Conservation (phyloP, 2,888 invertebrate genomes). For the Ectemnius cavifrons region DNA sequence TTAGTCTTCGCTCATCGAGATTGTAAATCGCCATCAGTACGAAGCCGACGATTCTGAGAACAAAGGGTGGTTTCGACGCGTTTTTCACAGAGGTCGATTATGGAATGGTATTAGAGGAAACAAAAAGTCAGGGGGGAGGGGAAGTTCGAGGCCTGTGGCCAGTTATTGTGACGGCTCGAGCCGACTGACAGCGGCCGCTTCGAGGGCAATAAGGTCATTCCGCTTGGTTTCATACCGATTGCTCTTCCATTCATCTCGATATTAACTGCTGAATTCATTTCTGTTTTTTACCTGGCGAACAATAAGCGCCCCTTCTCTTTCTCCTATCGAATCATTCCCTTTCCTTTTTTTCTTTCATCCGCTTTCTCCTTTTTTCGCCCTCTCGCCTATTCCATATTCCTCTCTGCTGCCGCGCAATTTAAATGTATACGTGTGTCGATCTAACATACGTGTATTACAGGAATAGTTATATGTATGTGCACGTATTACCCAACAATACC, state of each 20-base stretch:
- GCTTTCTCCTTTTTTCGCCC: background rate
- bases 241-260: constrained; percentile 66
- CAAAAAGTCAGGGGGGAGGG: background rate
- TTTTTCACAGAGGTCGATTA: constrained; percentile 3
- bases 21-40: constrained; percentile 3
- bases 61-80: background rate
- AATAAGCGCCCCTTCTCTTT: constrained; percentile 25
- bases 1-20: background rate
- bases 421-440: constrained; percentile 16
- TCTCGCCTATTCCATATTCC: constrained; percentile 7
- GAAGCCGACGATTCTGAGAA: background rate
- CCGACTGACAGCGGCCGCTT: constrained; percentile 39
- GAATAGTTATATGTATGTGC: too few species aligned
- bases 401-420: constrained; percentile 32
- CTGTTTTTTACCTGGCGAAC: constrained; percentile 51
- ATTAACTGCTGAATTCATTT: constrained; percentile 70
- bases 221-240: constrained; percentile 71
- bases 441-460: too few species aligned
- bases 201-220: constrained; percentile 71
- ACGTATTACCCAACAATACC: too few species aligned
- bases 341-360: background rate
- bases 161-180: constrained; percentile 32
- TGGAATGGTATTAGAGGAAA: background rate
- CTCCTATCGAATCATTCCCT: constrained; percentile 29
- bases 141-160: constrained; percentile 25